Conservation (phyloP, 2,888 invertebrate genomes). For the Eupithecia subumbrata region DNA sequence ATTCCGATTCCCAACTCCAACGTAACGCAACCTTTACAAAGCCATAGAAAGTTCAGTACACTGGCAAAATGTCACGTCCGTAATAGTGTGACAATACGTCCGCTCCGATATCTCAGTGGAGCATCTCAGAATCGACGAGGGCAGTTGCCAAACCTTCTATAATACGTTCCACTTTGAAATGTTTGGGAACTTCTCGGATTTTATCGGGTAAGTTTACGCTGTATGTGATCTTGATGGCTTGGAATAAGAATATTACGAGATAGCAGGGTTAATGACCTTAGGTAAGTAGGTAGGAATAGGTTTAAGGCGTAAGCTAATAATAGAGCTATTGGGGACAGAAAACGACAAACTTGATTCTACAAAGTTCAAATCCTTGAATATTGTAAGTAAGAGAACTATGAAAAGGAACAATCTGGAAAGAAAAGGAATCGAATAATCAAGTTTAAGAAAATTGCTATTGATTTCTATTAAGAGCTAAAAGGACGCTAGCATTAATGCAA, state of each 20-base stretch:
- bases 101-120: slow-evolving; percentile 48
- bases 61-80: slow-evolving; percentile 64
- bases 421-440: neutral
- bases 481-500: slow-evolving; percentile 3
- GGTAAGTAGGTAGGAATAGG: neutral
- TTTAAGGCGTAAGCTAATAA: neutral
- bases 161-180: slow-evolving; percentile 39
- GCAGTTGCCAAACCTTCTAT: slow-evolving; percentile 45
- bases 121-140: slow-evolving; percentile 43
- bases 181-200: slow-evolving; percentile 13
- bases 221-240: neutral
- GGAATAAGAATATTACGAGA: neutral
- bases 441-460: slow-evolving; percentile 2
- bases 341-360: neutral
- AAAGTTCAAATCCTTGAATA: neutral
- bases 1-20: neutral
- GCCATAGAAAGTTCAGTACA: slow-evolving; percentile 61
- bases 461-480: slow-evolving; percentile 7
- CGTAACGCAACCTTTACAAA: slow-evolving; percentile 6
- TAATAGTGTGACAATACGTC: slow-evolving; percentile 55
- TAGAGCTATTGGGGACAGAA: neutral
- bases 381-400: neutral
- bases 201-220: slow-evolving; percentile 9
- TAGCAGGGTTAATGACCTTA: neutral
- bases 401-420: neutral